phyloP scores from a whole-genome alignment of 2,113 vertebrate species.

The Xiphorhynchus elegans region DNA sequence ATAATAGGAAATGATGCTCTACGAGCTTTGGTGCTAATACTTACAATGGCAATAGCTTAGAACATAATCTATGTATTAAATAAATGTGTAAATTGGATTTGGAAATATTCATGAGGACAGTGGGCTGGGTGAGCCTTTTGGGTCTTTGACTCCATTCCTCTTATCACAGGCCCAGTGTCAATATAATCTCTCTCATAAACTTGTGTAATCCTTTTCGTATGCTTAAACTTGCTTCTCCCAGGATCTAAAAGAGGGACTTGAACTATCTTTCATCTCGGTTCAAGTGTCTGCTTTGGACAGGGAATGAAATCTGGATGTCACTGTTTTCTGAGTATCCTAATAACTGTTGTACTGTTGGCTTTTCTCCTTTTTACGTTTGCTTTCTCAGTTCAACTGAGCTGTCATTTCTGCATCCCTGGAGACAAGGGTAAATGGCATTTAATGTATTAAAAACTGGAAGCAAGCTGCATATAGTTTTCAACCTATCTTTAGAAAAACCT shows the following conservation, averaged over 20 bases:
- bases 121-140: background rate
- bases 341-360: background rate
- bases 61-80: conserved; percentile 23
- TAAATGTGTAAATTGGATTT: conserved; percentile 41
- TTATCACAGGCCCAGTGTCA: background rate
- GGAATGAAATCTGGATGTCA: background rate
- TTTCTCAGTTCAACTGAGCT: background rate
- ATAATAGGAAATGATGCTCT: background rate
- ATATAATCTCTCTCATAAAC: conserved; percentile 22
- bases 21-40: background rate
- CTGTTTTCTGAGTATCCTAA: background rate
- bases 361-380: background rate
- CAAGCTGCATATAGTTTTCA: background rate
- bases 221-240: background rate
- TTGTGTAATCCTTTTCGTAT: conserved; percentile 6
- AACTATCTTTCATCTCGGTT: conserved; percentile 19
- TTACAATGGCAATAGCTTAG: background rate
- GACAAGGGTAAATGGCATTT: background rate
- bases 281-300: conserved; percentile 10
- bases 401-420: background rate
- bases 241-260: background rate
- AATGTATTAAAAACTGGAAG: background rate
- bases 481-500: background rate
- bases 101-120: background rate
- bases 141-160: background rate